Evolutionary conservation across 2,797 vertebrate genomes (phyloP), one percentile per base, ranked within the genome.

Genomic region (Steatocranus sp.): DNA sequence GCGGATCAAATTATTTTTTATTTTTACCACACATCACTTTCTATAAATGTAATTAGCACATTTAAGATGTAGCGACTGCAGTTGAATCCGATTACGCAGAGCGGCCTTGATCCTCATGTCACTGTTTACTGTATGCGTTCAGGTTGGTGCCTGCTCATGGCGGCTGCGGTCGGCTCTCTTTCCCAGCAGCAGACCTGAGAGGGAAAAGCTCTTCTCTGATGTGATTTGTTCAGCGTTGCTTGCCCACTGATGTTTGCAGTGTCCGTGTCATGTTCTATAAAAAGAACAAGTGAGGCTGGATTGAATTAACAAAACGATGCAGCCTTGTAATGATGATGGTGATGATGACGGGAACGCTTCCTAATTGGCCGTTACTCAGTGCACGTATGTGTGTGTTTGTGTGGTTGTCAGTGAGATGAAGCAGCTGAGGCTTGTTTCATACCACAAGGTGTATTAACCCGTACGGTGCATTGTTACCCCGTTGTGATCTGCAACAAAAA

Each of bases 181-280:
- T 25, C 12, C 4, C 63, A 50, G 25, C 66, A 25, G 68, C 43
- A 50, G 70, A 73, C 20, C 56, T 4, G 63, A n/a, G 75, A 78
- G 66, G 38, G 48, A 82, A 78, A 63, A 14, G 46, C 56, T 84
- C 11, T 32, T 36, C 81, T 43, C 30, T 82, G 78, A 91, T 91
- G 50, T 8, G 84, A 91, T 94, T 87, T 80, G 83, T 30, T 7
- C 41, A 7, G n/a, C 9, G 30, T 48, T 70, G 38, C 73, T 61
- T 9, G 34, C 51, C 56, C 43, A 8, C 78, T 61, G 75, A 61
- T 79, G 74, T 82, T 75, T 79, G 82, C 41, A 17, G 66, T 54
- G 82, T 78, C 76, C 78, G 74, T 91, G 88, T 92, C 88, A 54
- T 75, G 88, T 15, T 89, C 94, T 94, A 95, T 94, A 95, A 93